Evolutionary conservation across 2,113 vertebrate genomes (phyloP), one percentile per base, ranked within the genome.

Genomic region (Gobiocypris rarus): DNA sequence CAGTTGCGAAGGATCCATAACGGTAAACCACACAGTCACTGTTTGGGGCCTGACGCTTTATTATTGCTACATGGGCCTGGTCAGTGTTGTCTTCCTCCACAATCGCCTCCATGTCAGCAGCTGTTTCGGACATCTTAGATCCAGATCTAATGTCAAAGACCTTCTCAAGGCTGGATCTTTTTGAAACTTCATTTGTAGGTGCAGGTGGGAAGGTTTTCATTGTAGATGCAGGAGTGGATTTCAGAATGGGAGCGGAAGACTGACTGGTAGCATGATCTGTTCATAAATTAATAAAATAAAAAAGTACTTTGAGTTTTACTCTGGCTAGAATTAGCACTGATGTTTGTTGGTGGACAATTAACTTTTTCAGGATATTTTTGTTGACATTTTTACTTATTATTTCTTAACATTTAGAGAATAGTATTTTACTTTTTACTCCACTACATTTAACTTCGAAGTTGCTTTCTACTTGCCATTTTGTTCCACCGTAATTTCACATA

Each of bases 1-100:
- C 89, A 2, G 95, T 93, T 58, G 95, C 93, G 91, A 96, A 97
- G 89, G 95, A 97, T 75, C 97, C 97, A 1, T 98, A 99, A 86
- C 96, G 96, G 87, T 97, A 98, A 2, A 97, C 93, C 61, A 97
- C 85, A 58, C 97, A 98, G 83, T 93, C 91, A 2, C 91, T 90
- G 3, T 90, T 79, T 0, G 87, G 81, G 0, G 86, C 93, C 5
- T 95, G 93, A 59, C 95, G 93, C 88, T 96, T 96, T 28, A 89
- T 93, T 71, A 96, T 89, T 0, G 89, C 69, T 83, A 93, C 79
- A 0, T 89, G 17, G 24, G 82, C 91, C 0, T 59, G 89, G 1
- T 84, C 76, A 61, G 56, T 54, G 89, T 85, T 0, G 43, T 91
- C 86, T 81, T 56, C 5, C 63, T 10, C 15, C 11, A 83, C 22